Percentiles rank a stretch among this genome's conserved stretches.
Evolutionary conservation across 2,888 invertebrate species (phyloP).

Genomic region (Callyntrura guangdongensis): DNA sequence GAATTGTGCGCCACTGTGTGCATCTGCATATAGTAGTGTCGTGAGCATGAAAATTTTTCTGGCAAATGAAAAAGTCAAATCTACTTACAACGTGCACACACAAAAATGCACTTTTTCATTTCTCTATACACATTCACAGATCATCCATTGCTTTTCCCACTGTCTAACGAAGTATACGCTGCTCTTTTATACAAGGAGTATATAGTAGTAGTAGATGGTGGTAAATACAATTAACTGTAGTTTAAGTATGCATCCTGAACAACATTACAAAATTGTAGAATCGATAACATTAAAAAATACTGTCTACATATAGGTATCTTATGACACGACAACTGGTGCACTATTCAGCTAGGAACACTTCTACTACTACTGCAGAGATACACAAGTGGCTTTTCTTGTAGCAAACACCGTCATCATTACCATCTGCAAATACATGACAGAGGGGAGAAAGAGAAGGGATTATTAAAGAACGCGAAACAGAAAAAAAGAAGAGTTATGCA

Average conservation of each 20-base stretch:
- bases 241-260: constrained; percentile 42
- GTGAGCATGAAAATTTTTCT: constrained; percentile 10
- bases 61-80: neutral
- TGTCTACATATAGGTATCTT: neutral
- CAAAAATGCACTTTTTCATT: constrained; percentile 12
- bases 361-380: neutral
- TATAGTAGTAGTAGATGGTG: neutral
- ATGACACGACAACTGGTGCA: constrained; percentile 57
- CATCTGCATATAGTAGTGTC: no score
- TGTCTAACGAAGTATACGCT: neutral
- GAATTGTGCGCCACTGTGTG: constrained; percentile 45
- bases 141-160: constrained; percentile 8
- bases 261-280: constrained; percentile 24
- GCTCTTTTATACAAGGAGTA: neutral
- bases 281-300: constrained; percentile 28
- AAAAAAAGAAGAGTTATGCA: constrained; percentile 58
- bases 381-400: constrained; percentile 48
- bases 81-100: neutral
- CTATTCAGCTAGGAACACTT: neutral
- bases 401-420: neutral
- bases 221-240: constrained; percentile 37
- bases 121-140: constrained; percentile 5
- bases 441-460: neutral
- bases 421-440: constrained; percentile 38
- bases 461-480: constrained; percentile 14